Evolutionary conservation across 2,797 vertebrate genomes (phyloP), one percentile per base, ranked within the genome.

Genomic region (Dallia pectoralis): DNA sequence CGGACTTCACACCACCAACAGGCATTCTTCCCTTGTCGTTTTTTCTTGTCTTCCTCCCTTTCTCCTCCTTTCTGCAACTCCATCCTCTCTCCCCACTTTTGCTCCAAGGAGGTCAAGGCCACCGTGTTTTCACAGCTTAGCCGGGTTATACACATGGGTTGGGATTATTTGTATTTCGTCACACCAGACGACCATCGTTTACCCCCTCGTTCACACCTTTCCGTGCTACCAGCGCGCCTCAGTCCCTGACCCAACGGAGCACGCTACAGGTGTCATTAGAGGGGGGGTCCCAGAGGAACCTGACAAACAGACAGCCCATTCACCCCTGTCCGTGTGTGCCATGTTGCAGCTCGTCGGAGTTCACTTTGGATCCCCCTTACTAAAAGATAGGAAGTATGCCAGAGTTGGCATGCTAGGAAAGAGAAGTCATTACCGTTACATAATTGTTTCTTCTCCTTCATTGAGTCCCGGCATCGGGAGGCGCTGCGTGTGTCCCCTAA

Each of bases 101-200:
- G 88, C 82, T 87, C 78, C 74, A 25, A 59, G 22, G n/a, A 81
- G 85, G 83, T 87, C 86, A 81, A 81, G 72, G 74, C 79, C 82
- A 74, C 61, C 67, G 65, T 88, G 85, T 90, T 92, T 90, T 87
- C 86, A 91, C 86, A 90, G 84, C 86, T 88, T 85, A 82, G 66
- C 25, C 18, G 70, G 66, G 79, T 82, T 82, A 85, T 84, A 84
- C 70, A 79, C 79, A n/a, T 83, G 71, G 85, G 36, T 82, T 75
- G 75, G 81, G 86, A 88, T 91, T 88, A 88, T 91, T 86, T 81
- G 75, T 67, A 73, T 84, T 90, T 87, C 81, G 84, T 78, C 68
- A 85, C 86, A 87, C 87, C 78, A 86, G 75, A 69, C 67, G 74
- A 25, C 81, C 80, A 71, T 32, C 4, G 29, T 56, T 44, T 11